Base-by-base conservation (phyloP, 2,797 vertebrate genomes). In the Rhinogobio ventralis region DNA sequence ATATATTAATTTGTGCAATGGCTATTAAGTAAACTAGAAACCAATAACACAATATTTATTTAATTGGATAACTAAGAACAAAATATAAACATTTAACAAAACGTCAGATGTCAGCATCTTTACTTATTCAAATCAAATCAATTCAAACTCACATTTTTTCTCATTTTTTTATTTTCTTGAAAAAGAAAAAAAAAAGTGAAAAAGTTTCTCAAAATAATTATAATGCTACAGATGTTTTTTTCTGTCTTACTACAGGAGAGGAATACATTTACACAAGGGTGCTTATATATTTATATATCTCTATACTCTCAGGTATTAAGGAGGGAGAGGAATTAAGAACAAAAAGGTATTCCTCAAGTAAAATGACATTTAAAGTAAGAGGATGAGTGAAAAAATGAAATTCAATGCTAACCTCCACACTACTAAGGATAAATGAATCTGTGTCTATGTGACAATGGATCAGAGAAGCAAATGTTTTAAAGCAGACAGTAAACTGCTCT, bases 251-350 rank as follows among this genome's bases (percentile, higher is more conserved):
- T 93, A 94, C 92, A 92, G 90, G 87, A 92, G 90, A 89, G 90
- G 88, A 94, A 94, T 91, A 94, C 93, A 94, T 95, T 93, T 95
- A 95, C 93, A 96, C 93, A 93, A 93, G 94, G 93, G 92, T 93
- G 90, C 75, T 68, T 89, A 79, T 83, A 93, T 94, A 92, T 95
- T 92, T 93, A 92, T 94, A 92, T 89, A 89, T 93, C 94, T 93
- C 92, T 94, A 93, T 94, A 93, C 91, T 94, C 93, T 93, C 89
- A 89, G 89, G 89, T 92, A 91, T 92, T 92, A 91, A 91, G 91
- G 87, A 91, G 89, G 85, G 80, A 90, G 86, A 76, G 45, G 39
- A 86, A 85, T 74, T 62, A 87, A 84, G 78, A 86, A 83, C 85
- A 90, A 78, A 78, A 89, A 87, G 53, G 86, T 83, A 87, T 87